Base-by-base conservation (phyloP, 2,113 vertebrate species). In the Erpornis zantholeuca region DNA sequence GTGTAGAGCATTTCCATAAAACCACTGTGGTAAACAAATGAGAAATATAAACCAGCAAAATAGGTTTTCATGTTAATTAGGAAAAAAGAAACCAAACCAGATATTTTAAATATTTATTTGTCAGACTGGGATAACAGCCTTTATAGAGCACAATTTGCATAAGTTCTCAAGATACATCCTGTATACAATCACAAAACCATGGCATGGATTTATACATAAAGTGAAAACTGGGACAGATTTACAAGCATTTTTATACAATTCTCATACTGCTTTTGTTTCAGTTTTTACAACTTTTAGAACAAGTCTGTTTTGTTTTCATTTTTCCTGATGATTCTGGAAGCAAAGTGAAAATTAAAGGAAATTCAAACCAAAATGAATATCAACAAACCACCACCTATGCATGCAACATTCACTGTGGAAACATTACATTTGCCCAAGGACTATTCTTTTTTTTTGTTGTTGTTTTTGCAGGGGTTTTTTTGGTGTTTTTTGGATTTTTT, bases 151-250 rank as follows among this genome's bases (percentile, higher is more conserved):
- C 99, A 98, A 97, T 99, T 99, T 99, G 99, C 98, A 99, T 99
- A 99, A 98, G 97, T 98, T 99, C 98, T 98, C 98, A 98, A 98
- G 98, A 98, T 99, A 99, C 98, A 98, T 98, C 98, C 98, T 99
- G 99, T 99, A 98, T 99, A 99, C 98, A 98, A 98, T 97, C 99
- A 99, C 99, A 99, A 99, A 99, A 99, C 98, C 98, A 99, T 98
- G 98, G 99, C 98, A 98, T 98, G 98, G 72, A 95, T 98, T 99
- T 99, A 99, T 99, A 99, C 98, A 99, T 97, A 97, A 98, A 98
- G 97, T 99, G 98, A 98, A 99, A 99, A 99, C 98, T 97, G 98
- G 99, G 98, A 99, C 98, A 98, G 98, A 98, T 99, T 98, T 99
- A 99, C 98, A 99, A 98, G 99, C 99, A 99, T 98, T 98, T 98